A percentile compares a stretch with the other conserved stretches of the same genome.
These are phyloP conservation scores for Drosophila infuscata DNA, from an alignment of 2,888 invertebrate species.

Conservation along the genomic window DNA sequence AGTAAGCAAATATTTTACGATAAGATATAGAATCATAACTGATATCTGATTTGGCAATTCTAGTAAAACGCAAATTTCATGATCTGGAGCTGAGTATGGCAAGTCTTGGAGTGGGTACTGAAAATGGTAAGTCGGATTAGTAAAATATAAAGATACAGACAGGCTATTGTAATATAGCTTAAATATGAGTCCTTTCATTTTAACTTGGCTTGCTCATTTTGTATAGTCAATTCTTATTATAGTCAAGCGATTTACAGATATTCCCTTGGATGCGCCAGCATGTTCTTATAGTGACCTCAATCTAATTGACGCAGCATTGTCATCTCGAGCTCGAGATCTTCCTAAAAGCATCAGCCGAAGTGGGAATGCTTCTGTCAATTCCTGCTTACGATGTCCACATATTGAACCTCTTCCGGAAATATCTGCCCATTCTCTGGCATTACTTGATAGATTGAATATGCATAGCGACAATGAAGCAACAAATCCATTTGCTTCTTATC, in stretches of 20 bases:
- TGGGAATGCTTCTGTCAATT: neutral
- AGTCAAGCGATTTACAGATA: slow-evolving; percentile 11
- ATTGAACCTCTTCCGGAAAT: slow-evolving; percentile 2
- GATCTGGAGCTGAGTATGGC: slow-evolving; percentile 11
- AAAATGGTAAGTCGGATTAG: slow-evolving; percentile 5
- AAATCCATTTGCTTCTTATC: neutral
- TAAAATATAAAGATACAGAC: neutral
- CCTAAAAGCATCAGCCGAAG: neutral
- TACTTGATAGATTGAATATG: slow-evolving; percentile 4
- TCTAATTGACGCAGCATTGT: slow-evolving; percentile 14
- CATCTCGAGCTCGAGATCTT: neutral
- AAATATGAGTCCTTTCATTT: neutral
- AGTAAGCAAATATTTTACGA: slow-evolving; percentile 17
- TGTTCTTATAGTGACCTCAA: neutral
- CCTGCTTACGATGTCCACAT: neutral
- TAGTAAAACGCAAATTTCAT: slow-evolving; percentile 35
- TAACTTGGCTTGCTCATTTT: neutral
- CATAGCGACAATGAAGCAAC: neutral
- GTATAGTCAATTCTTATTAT: neutral
- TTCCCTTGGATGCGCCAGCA: neutral
- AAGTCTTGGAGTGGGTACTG: neutral
- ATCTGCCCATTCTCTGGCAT: neutral
- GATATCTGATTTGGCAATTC: neutral
- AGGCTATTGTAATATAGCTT: neutral
- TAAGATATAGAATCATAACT: neutral